Base-by-base conservation (phyloP, 2,797 vertebrate genomes). In the Spinus olivaceus region DNA sequence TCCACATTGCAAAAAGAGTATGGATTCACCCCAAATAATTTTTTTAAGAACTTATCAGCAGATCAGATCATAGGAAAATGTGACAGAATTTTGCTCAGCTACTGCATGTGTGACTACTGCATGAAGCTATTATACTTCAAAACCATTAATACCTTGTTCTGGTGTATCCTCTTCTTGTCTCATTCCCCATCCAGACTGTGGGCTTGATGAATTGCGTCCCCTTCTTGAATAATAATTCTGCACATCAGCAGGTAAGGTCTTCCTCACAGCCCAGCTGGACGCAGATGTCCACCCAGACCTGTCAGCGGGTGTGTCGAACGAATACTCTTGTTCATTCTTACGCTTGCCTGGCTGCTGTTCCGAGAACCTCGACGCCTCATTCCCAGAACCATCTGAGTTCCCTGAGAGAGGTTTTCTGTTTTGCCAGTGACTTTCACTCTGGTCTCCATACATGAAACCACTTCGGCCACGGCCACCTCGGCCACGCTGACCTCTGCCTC, bases 251-350 rank as follows among this genome's bases (percentile, higher is more conserved):
- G 99, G 99, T 6, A 99, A 98, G 22, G 99, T 99, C 96, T 98
- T 99, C 90, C 99, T 98, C 39, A 99, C 99, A 14, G 99, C 99
- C 99, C 99, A 99, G 95, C 99, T 99, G 69, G 99, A 99, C 2
- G 99, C 99, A 12, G 99, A 99, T 0, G 99, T 99, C 99, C 99
- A 99, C n/a, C 99, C 99, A 1, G 99, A 99, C 16, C 99, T 98
- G 97, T 99, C 99, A 30, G 98, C 94, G 32, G 98, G 98, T 0
- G 98, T 95, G 50, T 99, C 99, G 0, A 98, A 98, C 1, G 97
- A 97, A 4, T 96, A 81, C 12, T 99, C 99, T 0, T 97, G 95
- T 15, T 99, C 99, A 73, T 96, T 98, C 96, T 98, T 98, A 59
- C 98, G 98, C 33, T 98, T 98, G 39, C 98, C 98, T 1, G 97